Conservation (phyloP, 2,888 invertebrate genomes). For the Drosophila niveifrons region DNA sequence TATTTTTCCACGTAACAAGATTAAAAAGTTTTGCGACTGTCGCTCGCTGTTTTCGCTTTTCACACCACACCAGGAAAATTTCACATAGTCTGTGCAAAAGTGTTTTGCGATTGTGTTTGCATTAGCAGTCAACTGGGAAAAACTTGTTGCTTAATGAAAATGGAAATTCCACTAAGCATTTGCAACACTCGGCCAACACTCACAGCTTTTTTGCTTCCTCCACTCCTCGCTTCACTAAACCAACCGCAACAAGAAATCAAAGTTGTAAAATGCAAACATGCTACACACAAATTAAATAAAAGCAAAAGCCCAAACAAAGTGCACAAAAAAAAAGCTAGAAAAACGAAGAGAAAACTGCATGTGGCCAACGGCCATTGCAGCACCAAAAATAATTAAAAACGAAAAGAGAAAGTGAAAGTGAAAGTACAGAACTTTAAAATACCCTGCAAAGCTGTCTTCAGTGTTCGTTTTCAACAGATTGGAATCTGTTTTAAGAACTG, state of each 20-base stretch:
- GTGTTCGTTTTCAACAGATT: no score
- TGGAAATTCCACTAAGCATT: constrained; percentile 42
- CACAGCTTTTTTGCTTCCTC: not conserved
- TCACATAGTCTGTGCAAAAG: constrained; percentile 6
- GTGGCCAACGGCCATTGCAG: not conserved
- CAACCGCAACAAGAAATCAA: constrained; percentile 60
- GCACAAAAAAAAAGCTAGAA: constrained; percentile 8
- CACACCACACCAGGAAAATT: not conserved
- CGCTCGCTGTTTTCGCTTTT: constrained; percentile 20
- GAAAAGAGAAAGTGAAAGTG: no score
- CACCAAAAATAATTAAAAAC: not conserved
- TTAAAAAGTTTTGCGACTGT: constrained; percentile 75
- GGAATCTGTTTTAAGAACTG: no score
- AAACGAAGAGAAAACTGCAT: constrained; percentile 5
- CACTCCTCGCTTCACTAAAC: constrained; percentile 19
- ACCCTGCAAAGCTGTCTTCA: not conserved
- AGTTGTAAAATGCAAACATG: constrained; percentile 65
- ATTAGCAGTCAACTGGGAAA: constrained; percentile 46
- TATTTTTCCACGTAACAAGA: constrained; percentile 72
- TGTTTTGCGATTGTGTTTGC: constrained; percentile 62
- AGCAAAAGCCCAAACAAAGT: constrained; percentile 38
- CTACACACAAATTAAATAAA: constrained; percentile 68
- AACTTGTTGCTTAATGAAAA: constrained; percentile 73
- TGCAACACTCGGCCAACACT: constrained; percentile 12
- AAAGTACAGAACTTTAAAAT: not conserved